phyloP scores from a whole-genome alignment of 2,797 vertebrate species.

The Myiothlypis coronata region DNA sequence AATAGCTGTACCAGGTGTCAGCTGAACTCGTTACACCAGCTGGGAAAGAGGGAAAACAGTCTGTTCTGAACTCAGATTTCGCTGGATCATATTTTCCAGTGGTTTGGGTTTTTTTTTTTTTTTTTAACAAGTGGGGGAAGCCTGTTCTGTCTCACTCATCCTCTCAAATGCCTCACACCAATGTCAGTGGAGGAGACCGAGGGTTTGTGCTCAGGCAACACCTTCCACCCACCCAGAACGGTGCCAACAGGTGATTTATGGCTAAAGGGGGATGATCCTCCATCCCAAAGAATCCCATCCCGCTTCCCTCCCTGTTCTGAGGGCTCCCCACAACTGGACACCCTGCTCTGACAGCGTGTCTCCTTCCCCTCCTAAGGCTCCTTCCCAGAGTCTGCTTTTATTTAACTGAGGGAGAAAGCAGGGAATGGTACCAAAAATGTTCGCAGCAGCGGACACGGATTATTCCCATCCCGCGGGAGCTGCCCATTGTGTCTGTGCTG shows the following conservation, averaged over 20 bases:
- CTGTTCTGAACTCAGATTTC: not conserved
- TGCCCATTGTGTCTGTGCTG: not conserved
- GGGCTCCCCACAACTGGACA: not conserved
- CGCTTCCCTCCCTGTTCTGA: fast-evolving
- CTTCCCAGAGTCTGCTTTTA: not conserved
- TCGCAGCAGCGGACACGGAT: not conserved
- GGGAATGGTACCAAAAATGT: not conserved
- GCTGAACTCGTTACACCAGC: not conserved
- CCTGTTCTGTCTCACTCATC: fast-evolving
- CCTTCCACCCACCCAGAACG: not conserved
- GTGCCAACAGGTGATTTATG: fast-evolving
- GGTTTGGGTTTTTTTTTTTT: too few relatives aligned
- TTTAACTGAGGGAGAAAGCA: not conserved
- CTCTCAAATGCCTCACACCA: fast-evolving
- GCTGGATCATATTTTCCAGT: not conserved
- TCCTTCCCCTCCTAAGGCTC: not conserved
- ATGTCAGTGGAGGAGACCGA: fast-evolving
- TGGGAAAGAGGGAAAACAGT: not conserved
- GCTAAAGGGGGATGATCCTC: not conserved
- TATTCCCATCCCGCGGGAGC: not conserved
- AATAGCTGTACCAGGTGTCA: not conserved
- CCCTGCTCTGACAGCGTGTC: fast-evolving
- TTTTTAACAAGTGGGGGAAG: not conserved
- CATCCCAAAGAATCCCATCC: not conserved
- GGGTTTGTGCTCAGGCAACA: not conserved